phyloP scores from a whole-genome alignment of 2,888 invertebrate species.

The Chrysolina americana region DNA sequence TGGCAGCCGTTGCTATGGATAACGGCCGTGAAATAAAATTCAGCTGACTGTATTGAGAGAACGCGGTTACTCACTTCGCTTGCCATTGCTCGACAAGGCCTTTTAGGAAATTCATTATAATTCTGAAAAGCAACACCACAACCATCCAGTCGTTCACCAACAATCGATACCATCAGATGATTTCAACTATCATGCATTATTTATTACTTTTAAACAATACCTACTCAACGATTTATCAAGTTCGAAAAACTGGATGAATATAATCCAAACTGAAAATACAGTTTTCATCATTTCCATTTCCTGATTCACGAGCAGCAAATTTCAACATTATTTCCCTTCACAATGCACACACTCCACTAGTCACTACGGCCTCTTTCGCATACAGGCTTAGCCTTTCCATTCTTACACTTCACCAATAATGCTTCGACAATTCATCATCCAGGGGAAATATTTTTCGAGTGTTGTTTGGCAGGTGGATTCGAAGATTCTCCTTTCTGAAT shows the following conservation, averaged over 20 bases:
- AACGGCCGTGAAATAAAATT: too few relatives aligned
- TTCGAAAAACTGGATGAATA: neutral
- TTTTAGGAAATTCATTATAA: too few relatives aligned
- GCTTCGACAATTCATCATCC: neutral
- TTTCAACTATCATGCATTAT: too few relatives aligned
- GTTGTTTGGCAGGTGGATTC: slow-evolving; percentile 10
- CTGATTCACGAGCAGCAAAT: neutral
- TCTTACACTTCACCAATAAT: slow-evolving; percentile 2
- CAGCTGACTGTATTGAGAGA: too few relatives aligned
- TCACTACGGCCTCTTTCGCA: neutral
- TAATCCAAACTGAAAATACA: too few relatives aligned
- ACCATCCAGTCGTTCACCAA: too few relatives aligned
- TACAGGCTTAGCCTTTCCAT: neutral
- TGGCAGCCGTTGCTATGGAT: too few relatives aligned
- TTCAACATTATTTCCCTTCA: neutral
- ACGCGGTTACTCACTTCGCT: too few relatives aligned
- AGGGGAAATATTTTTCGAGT: neutral
- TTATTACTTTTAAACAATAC: too few relatives aligned
- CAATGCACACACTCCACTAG: neutral
- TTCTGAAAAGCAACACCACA: too few relatives aligned
- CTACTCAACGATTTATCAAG: neutral
- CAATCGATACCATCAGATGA: too few relatives aligned
- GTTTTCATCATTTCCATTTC: neutral
- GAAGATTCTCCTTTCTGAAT: neutral
- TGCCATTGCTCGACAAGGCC: too few relatives aligned